Base-by-base conservation (phyloP, 1,140 invertebrate genomes). In the Trichonephila clavata region DNA sequence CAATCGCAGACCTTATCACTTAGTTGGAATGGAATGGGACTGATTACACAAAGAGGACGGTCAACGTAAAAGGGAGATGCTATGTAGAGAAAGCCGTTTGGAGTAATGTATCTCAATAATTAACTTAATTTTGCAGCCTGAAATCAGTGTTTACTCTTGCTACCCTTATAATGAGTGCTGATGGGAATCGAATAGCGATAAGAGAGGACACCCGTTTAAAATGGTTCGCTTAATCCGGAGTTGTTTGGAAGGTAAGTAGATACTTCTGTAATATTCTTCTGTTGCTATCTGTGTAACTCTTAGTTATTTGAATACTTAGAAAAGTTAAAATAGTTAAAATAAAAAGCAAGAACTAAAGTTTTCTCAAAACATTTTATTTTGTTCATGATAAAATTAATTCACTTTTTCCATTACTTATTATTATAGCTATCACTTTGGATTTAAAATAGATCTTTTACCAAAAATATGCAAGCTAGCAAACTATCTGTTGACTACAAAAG, bases 41-140 rank as follows among this genome's bases (percentile, higher is more conserved):
- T 83, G 80, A 83, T 83, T 83, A 83, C 80, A 83, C 43, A n/a
- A 18, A 24, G 24, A 10, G 13, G 7, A n/a, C 68, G 1, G 24
- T 8, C n/a, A n/a, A 71, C n/a, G 63, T 6, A 21, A 65, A n/a
- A 24, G 63, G 63, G 20, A 24, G 63, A 50, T 13, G 50, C 50
- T 13, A 50, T 10, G 50, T 50, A 65, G 63, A 13, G 14, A 71
- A 71, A 32, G 13, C 68, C 57, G 81, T n/a, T 84, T 84, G n/a
- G 81, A 84, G 81, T 57, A 84, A 57, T 84, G 81, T 84, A 84
- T 84, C 32, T 84, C 81, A 57, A 84, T 84, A 84, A 84, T 84
- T 84, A 84, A 84, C 81, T 84, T 84, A 84, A 84, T 84, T 84
- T 84, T 71, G 68, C 68, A 71, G 68, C 24, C 27, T 71, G 68